A percentile compares a stretch with the other conserved stretches of the same genome.
These are phyloP conservation scores for Pterocles burchelli DNA, from an alignment of 2,113 vertebrate genomes.

Conservation along the genomic window DNA sequence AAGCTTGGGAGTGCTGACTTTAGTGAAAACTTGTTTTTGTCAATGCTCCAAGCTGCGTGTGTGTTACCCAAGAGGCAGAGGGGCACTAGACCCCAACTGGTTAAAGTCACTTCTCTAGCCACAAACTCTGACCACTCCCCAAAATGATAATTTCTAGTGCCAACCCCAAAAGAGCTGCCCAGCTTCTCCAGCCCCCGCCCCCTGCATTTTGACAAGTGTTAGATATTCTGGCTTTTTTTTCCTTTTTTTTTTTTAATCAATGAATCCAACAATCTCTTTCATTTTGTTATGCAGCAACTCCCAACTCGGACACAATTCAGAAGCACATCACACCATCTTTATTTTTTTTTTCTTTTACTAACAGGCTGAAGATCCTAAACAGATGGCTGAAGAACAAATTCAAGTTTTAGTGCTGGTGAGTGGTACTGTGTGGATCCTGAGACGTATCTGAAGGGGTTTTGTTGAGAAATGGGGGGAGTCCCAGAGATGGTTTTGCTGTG, in stretches of 20 bases:
- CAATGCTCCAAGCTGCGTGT: constrained; percentile 5
- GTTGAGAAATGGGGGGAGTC: not conserved
- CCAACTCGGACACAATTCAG: not conserved
- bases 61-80: constrained; percentile 9
- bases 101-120: not conserved
- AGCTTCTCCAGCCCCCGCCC: not conserved
- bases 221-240: not conserved
- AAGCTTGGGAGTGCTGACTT: constrained; percentile 50
- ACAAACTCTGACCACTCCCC: not conserved
- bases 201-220: not conserved
- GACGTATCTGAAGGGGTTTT: not conserved
- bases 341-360: not conserved
- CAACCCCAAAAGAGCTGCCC: not conserved
- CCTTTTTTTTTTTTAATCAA: not conserved
- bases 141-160: not conserved
- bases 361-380: not conserved
- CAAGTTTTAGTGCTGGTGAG: not conserved
- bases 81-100: not conserved
- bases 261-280: not conserved
- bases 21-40: constrained; percentile 53
- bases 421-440: not conserved
- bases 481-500: not conserved
- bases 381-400: not conserved
- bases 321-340: not conserved
- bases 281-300: not conserved